Evolutionary conservation across 2,888 invertebrate genomes (phyloP), one percentile per base, ranked within the genome.

Genomic region (Melanostoma mellinum): DNA sequence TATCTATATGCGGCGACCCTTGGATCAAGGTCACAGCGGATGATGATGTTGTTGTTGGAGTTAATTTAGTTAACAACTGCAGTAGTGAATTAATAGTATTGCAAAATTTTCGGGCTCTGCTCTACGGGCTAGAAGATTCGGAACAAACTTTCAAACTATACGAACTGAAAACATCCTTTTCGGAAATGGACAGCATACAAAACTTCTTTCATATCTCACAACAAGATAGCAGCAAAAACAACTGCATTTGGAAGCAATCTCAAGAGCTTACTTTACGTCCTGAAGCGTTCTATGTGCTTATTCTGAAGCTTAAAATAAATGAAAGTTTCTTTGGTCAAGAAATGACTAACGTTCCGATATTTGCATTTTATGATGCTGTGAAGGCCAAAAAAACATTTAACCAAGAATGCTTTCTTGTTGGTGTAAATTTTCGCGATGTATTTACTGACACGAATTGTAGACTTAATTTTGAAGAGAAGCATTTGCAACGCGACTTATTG

Each of bases 401-500:
- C 6, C 84, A 79, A 6, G 74, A 71, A 42, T 79, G 78, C 30
- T 75, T 84, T 6, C 6, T 84, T 9, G 61, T 48, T 6, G 44
- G 38, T 3, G 8, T 84, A 8, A 38, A 48, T 0, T 71, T 84
- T n/a, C 60, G 42, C 2, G 58, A 67, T n/a, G 56, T 89, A 38
- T 88, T 88, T 73, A 74, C 86, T 0, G 85, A 86, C 6, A 86
- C 87, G 32, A 10, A 50, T 0, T 10, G 38, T 20, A 60, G 4
- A 3, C 58, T 89, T 3, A 86, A 58, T 8, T 90, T 90, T 69
- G 42, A 79, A 0, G 40, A 85, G 3, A 5, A 63, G 0, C 87
- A 87, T 3, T 20, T 90, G 53, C 88, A 90, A 74, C 89, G 89
- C 53, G 90, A 90, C 73, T 88, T 90, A 58, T 79, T 90, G 9